phyloP scores from a whole-genome alignment of 2,113 vertebrate genomes.

The Typhlomys cinereus region DNA sequence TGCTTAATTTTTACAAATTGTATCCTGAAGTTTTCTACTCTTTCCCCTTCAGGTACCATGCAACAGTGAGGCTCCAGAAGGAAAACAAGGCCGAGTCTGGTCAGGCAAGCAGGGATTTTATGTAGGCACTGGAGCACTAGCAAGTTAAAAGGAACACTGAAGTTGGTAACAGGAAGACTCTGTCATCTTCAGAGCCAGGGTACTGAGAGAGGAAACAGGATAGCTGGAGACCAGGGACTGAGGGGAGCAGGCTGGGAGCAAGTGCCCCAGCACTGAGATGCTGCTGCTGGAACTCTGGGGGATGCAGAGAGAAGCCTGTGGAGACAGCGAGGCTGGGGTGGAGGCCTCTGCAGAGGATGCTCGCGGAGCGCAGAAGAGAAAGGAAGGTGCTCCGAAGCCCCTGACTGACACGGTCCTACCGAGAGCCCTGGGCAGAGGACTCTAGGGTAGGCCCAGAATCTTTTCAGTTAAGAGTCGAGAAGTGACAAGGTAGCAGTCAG shows the following conservation, averaged over 20 bases:
- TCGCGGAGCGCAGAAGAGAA: fast-evolving
- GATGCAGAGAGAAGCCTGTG: neutral
- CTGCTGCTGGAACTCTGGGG: neutral
- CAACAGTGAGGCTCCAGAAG: neutral
- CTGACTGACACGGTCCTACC: neutral
- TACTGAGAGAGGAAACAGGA: neutral
- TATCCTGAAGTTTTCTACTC: no score
- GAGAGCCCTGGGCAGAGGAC: neutral
- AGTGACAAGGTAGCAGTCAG: neutral
- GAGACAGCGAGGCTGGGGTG: neutral
- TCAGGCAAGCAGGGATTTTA: neutral
- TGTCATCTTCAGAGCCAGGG: neutral
- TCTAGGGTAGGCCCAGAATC: neutral
- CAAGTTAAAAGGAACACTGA: neutral
- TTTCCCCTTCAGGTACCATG: no score
- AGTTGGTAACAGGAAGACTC: neutral
- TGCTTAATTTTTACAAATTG: neutral
- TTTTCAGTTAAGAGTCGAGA: neutral
- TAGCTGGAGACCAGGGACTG: neutral
- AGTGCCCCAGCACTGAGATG: neutral
- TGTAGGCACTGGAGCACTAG: neutral
- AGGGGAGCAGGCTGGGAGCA: neutral
- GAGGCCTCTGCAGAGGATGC: neutral
- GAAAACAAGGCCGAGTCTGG: neutral
- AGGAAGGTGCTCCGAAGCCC: neutral